Conservation (phyloP, 2,113 vertebrate genomes). For the Eubucco bourcierii region DNA sequence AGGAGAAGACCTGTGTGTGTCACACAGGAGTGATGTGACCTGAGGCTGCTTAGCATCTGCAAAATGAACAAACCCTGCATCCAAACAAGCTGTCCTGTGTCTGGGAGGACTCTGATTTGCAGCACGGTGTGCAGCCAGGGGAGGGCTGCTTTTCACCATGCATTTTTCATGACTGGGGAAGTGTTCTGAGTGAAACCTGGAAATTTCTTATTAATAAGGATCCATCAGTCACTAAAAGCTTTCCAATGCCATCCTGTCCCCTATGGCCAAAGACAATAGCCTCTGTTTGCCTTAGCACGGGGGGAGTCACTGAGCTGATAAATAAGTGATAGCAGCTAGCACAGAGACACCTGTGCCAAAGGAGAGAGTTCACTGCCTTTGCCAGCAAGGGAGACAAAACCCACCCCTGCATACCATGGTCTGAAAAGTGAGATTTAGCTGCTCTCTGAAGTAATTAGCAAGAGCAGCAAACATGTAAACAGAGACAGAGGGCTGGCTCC, state of each 20-base stretch:
- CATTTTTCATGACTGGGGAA: neutral
- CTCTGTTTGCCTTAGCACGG: neutral
- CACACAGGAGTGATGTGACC: neutral
- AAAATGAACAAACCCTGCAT: neutral
- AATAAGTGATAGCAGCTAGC: slow-evolving; percentile 26
- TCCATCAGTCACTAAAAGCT: slow-evolving; percentile 20
- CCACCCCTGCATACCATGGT: neutral
- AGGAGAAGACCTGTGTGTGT: neutral
- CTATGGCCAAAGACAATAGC: neutral
- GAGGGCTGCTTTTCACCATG: neutral
- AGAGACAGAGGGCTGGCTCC: too few species aligned
- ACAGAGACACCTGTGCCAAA: neutral
- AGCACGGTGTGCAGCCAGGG: fast-evolving
- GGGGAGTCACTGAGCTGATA: slow-evolving; percentile 11
- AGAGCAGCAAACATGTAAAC: neutral
- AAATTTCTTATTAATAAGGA: slow-evolving; percentile 18
- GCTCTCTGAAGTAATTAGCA: slow-evolving; percentile 19
- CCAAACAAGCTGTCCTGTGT: neutral
- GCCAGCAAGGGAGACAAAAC: neutral
- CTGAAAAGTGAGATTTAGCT: neutral
- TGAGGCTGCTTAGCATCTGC: neutral
- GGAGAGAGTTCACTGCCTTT: neutral
- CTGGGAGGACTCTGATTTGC: neutral
- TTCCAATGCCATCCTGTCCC: neutral
- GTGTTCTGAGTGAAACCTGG: neutral